Base-by-base conservation (phyloP, 2,888 invertebrate genomes). In the Archips crataeganus region DNA sequence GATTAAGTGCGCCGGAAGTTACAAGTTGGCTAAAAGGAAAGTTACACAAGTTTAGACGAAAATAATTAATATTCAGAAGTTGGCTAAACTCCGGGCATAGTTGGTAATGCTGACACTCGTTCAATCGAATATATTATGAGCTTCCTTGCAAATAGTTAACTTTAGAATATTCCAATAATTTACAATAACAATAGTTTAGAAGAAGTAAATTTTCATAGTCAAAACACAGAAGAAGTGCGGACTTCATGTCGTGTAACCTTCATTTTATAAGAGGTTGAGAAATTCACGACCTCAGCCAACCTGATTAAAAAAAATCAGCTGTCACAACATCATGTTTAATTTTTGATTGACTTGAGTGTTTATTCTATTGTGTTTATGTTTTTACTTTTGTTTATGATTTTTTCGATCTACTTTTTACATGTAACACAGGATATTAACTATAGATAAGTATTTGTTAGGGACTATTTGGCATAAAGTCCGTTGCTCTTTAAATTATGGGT, bases 51-150 rank as follows among this genome's bases (percentile, higher is more conserved):
- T 72, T 72, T 39, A 59, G 67, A 72, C 57, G 47, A 57, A 45
- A 54, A 62, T 62, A 67, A 72, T 72, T 72, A 68, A 72, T 68
- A 72, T 72, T 72, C 67, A 72, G 62, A 57, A 34, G 67, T 47
- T 62, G 39, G 54, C 57, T 62, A 45, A 67, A 57, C 47, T 72
- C 39, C 4, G 23, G 54, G 13, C 23, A 23, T 42, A 60, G 51
- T 64, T 64, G 34, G 57, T 42, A 36, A 54, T 32, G 60, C 23
- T 49, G 49, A 65, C 15, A 59, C 23, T 32, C 49, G 11, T 15
- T 23, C 42, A 45, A 45, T 62, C 11, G 45, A 23, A 23, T 62
- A 62, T 8, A 57, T 32, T 23, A 57, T 32, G 32, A 57, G 32
- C 4, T 57, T 57, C 57, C 57, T 32, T 2, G 32, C 3, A 2